Base-by-base conservation (phyloP, 2,797 vertebrate species). In the Darevskia mixta region DNA sequence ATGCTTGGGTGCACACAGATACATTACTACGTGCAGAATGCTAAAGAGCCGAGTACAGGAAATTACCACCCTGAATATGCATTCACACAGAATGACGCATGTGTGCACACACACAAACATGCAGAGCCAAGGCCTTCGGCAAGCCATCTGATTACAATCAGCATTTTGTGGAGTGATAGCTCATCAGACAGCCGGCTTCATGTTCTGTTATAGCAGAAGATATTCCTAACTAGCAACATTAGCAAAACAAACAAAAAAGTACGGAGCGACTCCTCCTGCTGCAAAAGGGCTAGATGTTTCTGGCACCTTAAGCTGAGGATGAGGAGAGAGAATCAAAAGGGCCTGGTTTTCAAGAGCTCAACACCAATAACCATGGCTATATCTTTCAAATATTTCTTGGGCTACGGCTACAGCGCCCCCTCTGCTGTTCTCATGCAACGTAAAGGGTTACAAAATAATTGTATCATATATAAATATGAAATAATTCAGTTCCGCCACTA, bases 71-170 rank as follows among this genome's bases (percentile, higher is more conserved):
- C 81, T 92, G 0, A 41, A 90, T 55, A 86, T 55, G 73, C 87
- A 93, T 90, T 90, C 89, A 93, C 89, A 76, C 91, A 61, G 32
- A 94, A 86, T 93, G 90, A 91, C 94, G 38, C 66, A 71, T 32
- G 49, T 55, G 49, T 15, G 5, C 64, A 92, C 94, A 76, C 13
- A 43, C 55, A 41, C 90, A 83, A 92, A 91, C n/a, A 94, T 84
- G 85, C 84, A 80, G 79, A 94, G 92, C 92, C 95, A 95, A 95
- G 87, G 94, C 95, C 94, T 89, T 95, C 61, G 87, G 91, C 95
- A 95, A 96, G 85, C 93, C 94, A 94, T 90, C 92, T 95, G 94
- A 95, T 94, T 94, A 91, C 90, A 95, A 95, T 95, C 95, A 95
- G 92, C 92, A 93, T 94, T 96, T 93, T 93, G 83, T 94, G 93